Evolutionary conservation across 2,113 vertebrate genomes (phyloP), one percentile per base, ranked within the genome.

Genomic region (Entelurus aequoreus): DNA sequence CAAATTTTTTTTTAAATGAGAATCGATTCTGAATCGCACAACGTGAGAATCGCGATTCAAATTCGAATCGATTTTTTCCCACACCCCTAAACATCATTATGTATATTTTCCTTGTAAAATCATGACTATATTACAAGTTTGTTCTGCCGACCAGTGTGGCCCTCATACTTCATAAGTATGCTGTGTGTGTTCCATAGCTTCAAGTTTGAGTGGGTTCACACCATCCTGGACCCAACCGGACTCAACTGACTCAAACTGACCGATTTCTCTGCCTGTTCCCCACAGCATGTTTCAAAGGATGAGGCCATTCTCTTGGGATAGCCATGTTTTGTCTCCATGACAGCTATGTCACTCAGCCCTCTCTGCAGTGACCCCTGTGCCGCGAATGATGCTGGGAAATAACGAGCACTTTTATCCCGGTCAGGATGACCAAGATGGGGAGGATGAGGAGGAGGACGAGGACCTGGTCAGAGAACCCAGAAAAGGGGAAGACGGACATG

Each of bases 381-480:
- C 86, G 79, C 90, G 87, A 87, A 94, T 92, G 74, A 92, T 90
- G 91, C 91, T 94, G 81, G 89, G 86, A 87, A 91, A 89, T 82
- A 90, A 85, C 69, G 76, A 91, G 69, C 89, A 86, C 75, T 92
- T 90, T 81, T 91, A 91, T 85, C 77, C 84, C 69, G 77, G 83
- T 68, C 79, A 86, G 79, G 89, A 91, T 61, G 88, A 86, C 67
- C 89, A 87, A 68, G 89, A 89, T 84, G 92, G 88, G 75, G 93
- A 89, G 75, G 93, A 93, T 81, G 93, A 94, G 57, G 94, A 92
- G 79, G 92, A 93, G 74, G 90, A 92, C 84, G 91, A 91, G 87
- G 90, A 90, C 88, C 89, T 78, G 72, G 75, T 68, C 70, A 65
- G 75, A 79, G 84, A 86, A 75, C 60, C 60, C 72, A 51, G 67